Conservation (phyloP, 2,113 vertebrate species). For the Scopus umbretta region DNA sequence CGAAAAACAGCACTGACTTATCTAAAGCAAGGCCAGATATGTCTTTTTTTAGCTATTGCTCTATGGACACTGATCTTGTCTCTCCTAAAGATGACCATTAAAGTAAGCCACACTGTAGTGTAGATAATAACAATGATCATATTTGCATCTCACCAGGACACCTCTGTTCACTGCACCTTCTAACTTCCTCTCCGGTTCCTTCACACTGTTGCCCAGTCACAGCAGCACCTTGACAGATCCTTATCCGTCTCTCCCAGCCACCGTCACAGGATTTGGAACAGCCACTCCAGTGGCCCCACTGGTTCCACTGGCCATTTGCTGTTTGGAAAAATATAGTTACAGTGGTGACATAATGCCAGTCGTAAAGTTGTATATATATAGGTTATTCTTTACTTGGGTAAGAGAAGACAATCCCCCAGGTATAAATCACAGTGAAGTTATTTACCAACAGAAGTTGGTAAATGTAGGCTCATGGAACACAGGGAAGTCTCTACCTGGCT, state of each 20-base stretch:
- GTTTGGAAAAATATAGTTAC: constrained; percentile 22
- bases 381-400: background rate
- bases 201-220: constrained; percentile 91
- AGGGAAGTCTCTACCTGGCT: background rate
- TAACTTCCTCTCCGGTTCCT: constrained; percentile 88
- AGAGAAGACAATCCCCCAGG: background rate
- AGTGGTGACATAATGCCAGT: background rate
- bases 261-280: constrained; percentile 97
- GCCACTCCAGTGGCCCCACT: constrained; percentile 96
- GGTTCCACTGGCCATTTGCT: constrained; percentile 99
- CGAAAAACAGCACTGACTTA: background rate
- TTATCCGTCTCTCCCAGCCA: constrained; percentile 89
- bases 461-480: background rate
- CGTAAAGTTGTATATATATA: background rate
- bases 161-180: constrained; percentile 92
- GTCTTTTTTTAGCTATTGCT: background rate
- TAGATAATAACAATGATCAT: background rate
- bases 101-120: background rate
- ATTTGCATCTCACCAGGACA: constrained; percentile 86
- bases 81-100: background rate
- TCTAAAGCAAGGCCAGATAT: background rate
- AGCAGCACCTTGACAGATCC: constrained; percentile 88
- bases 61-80: background rate
- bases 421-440: background rate
- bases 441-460: background rate